Evolutionary conservation across 30 jellyfish, hydroid and myxozoan species (phyloP).

Genomic region (Nemopilema nomurai): DNA sequence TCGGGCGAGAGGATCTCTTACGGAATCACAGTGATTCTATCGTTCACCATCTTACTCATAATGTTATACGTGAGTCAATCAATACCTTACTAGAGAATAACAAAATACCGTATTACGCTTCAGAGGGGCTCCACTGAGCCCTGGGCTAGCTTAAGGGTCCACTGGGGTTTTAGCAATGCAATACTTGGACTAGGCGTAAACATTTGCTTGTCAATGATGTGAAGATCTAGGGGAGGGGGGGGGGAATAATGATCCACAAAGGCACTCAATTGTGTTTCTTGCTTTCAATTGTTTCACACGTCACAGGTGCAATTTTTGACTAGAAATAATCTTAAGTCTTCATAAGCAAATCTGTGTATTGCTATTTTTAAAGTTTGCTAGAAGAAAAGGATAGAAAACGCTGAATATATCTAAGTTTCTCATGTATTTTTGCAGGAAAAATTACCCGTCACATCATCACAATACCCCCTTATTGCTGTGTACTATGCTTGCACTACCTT

Average conservation of each 20-base stretch:
- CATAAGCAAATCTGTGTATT: no score
- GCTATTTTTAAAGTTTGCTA: no score
- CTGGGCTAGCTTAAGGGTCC: no score
- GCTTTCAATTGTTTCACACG: no score
- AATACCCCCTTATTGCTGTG: conserved; percentile 73
- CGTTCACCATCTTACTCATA: conserved; percentile 69
- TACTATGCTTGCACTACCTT: conserved; percentile 82
- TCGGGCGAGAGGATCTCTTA: conserved; percentile 85
- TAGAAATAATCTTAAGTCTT: no score
- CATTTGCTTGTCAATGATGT: no score
- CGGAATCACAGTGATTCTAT: conserved; percentile 79
- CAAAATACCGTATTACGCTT: neutral
- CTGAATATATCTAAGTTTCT: neutral
- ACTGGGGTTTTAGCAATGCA: no score
- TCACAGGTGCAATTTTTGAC: no score
- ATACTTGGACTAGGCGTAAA: no score
- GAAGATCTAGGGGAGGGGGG: no score
- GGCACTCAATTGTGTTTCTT: no score
- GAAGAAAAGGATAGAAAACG: neutral
- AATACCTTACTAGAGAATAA: neutral
- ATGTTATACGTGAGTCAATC: conserved; percentile 72
- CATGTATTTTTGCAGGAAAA: conserved; percentile 51
- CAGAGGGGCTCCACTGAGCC: neutral
- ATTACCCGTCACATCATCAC: conserved; percentile 77
- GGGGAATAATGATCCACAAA: no score